Base-by-base conservation (phyloP, 1,140 invertebrate species). In the Hycleus phaleratus region DNA sequence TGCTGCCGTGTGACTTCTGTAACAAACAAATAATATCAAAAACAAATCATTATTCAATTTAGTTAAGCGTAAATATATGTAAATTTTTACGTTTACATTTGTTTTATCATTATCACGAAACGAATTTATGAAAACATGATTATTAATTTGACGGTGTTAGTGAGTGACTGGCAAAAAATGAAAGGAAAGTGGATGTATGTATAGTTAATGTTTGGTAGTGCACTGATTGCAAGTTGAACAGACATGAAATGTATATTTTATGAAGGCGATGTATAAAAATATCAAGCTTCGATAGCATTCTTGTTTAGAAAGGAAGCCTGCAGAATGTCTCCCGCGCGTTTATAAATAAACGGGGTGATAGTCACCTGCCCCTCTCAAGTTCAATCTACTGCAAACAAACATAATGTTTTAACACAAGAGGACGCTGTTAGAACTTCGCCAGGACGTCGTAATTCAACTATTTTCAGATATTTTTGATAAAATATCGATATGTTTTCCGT, bases 1-100 rank as follows among this genome's bases (percentile, higher is more conserved):
- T 79, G 68, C 78, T 83, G 64, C 88, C 85, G 86, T 87, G 72
- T 83, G 81, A 70, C 74, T 85, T 81, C 84, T 86, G 75, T 1
- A 74, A 73, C 47, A 62, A 66, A 49, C 26, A 18, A n/a, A 47
- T 9, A 25, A 49, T 32, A n/a, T 46, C 45, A 46, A 46, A 46
- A 46, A 25, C 3, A 18, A 18, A 18, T 26, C 1, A 32, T n/a
- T 32, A 7, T 32, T 32, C 32, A 4, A 5, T 5, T 32, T 7
- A 5, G 7, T 32, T 7, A 32, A 32, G 7, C 32, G 3, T 32
- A 32, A 7, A 32, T 7, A 32, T 18, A 18, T 18, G 18, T 18
- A 18, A 18, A 18, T 18, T 18, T 18, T 18, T 18, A 18, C 18
- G 18, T 18, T 18, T 18, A 18, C 18, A 18, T 18, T 18, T 18